These are phyloP conservation scores for Machimus atricapillus DNA, from an alignment of 2,888 invertebrate genomes.

Conservation along the genomic window DNA sequence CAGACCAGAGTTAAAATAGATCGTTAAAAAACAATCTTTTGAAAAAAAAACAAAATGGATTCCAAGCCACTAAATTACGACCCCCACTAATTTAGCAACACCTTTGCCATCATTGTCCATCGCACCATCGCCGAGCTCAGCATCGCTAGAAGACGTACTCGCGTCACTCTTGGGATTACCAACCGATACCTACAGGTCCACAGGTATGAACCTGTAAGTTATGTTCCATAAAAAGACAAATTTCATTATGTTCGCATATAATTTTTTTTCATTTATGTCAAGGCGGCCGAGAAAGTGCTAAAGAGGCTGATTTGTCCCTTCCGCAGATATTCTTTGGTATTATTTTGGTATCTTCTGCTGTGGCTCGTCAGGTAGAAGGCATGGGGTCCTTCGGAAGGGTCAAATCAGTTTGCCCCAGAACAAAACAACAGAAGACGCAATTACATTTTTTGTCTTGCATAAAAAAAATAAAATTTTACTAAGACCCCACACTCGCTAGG, in stretches of 20 bases:
- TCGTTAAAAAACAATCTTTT: not conserved
- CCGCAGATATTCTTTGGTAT: not conserved
- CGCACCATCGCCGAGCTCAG: slow-evolving; percentile 76
- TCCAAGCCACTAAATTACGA: slow-evolving; percentile 22
- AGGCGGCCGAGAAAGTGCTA: slow-evolving; percentile 22
- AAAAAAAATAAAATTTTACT: not conserved
- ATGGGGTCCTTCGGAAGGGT: not conserved
- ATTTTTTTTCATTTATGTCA: not conserved
- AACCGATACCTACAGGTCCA: slow-evolving; percentile 76
- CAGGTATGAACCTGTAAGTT: slow-evolving; percentile 80
- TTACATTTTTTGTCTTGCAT: slow-evolving; percentile 62
- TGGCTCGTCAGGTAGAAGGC: not conserved
- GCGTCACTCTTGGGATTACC: slow-evolving; percentile 90
- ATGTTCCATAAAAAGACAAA: slow-evolving; percentile 61
- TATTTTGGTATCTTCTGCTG: not conserved
- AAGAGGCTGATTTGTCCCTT: slow-evolving; percentile 7
- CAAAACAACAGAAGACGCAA: slow-evolving; percentile 48
- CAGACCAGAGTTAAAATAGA: not conserved
- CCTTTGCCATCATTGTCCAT: slow-evolving; percentile 48
- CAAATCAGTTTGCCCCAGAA: slow-evolving; percentile 32
- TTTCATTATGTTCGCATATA: slow-evolving; percentile 22
- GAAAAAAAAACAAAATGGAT: not conserved
- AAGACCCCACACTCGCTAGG: not conserved
- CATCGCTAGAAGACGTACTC: slow-evolving; percentile 92
- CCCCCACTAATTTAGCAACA: slow-evolving; percentile 41